phyloP scores from a whole-genome alignment of 2,113 vertebrate species.

The Eudyptes chrysolophus region DNA sequence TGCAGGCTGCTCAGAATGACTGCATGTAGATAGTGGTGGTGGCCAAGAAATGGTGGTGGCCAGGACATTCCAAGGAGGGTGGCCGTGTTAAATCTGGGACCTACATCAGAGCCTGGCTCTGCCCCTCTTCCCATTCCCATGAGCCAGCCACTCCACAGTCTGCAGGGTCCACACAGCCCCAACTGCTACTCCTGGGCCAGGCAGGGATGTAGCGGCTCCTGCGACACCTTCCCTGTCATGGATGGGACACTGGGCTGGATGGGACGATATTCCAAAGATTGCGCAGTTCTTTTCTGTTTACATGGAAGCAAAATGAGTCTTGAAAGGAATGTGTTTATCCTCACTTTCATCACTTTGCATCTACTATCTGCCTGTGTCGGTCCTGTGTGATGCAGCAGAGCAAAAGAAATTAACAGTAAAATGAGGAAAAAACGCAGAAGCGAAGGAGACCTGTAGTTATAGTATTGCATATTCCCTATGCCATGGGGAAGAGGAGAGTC shows the following conservation, averaged over 20 bases:
- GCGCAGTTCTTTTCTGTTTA: not conserved
- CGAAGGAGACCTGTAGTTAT: not conserved
- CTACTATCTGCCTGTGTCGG: not conserved
- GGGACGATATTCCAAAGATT: accelerated
- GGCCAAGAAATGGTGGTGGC: not conserved
- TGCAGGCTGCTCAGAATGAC: not conserved
- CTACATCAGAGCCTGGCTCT: not conserved
- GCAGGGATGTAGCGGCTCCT: not conserved
- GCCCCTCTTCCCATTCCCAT: not conserved
- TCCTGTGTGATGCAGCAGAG: not conserved
- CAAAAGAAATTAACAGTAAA: not conserved
- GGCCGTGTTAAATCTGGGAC: not conserved
- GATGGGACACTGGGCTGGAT: not conserved
- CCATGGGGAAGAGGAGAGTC: no score
- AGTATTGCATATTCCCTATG: not conserved
- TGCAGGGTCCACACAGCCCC: not conserved
- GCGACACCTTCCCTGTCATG: accelerated
- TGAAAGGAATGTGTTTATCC: not conserved
- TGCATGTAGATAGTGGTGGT: not conserved
- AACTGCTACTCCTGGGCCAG: not conserved
- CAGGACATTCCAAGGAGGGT: not conserved
- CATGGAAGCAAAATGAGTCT: not conserved
- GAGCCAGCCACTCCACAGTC: not conserved
- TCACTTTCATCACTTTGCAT: not conserved
- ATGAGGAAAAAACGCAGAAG: not conserved